Evolutionary conservation across 2,888 invertebrate species (phyloP).

Genomic region (Melieria picta): DNA sequence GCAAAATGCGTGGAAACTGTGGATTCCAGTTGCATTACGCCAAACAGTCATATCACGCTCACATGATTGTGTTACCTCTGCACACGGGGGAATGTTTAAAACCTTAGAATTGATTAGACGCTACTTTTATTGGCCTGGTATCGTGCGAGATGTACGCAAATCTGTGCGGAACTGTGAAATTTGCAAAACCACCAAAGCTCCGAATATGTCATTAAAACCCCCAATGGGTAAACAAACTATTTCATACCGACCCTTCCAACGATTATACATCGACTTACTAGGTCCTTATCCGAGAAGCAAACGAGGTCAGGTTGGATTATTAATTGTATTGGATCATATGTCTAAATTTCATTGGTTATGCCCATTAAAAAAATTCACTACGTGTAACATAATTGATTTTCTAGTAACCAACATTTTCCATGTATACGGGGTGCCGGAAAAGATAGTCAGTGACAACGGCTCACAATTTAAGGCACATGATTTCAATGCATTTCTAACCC

Average conservation of each 20-base stretch:
- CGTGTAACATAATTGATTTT: no score
- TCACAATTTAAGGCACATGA: no score
- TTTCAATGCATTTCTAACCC: no score
- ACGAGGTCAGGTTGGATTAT: not conserved
- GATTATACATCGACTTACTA: slow-evolving; percentile 2
- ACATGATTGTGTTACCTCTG: slow-evolving; percentile 19
- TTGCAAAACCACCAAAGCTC: no score
- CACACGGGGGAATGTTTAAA: slow-evolving; percentile 25
- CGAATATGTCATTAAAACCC: slow-evolving; percentile 7
- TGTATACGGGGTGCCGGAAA: no score
- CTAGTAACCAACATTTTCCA: no score
- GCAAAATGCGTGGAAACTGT: slow-evolving; percentile 30
- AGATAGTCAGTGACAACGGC: no score
- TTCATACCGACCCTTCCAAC: slow-evolving; percentile 11
- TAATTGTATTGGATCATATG: slow-evolving; percentile 12
- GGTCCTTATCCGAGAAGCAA: slow-evolving; percentile 2
- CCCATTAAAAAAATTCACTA: slow-evolving; percentile 6
- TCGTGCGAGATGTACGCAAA: no score
- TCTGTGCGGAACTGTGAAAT: no score
- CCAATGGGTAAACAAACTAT: slow-evolving; percentile 13
- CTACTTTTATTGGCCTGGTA: no score
- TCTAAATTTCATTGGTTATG: slow-evolving; percentile 17
- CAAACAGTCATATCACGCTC: not conserved
- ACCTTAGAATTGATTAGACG: no score
- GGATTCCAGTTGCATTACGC: slow-evolving; percentile 22